Percentiles rank a stretch among this genome's conserved stretches.
Conservation (phyloP, 1,140 invertebrate genomes). For the Nephotettix cincticeps region DNA sequence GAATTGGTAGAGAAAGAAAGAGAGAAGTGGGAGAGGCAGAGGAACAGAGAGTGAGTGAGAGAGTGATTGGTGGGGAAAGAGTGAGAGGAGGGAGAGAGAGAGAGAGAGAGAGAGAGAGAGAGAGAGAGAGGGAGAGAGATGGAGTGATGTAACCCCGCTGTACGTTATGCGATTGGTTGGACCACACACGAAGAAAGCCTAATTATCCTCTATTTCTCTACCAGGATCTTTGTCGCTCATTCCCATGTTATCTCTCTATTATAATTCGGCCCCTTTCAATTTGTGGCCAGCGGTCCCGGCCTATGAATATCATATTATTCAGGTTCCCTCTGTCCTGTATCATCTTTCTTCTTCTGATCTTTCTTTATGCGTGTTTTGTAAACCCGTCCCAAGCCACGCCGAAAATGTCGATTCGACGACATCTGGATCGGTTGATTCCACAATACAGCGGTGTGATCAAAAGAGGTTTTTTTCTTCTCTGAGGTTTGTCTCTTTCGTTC, state of each 20-base stretch:
- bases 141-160: not conserved
- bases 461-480: no score
- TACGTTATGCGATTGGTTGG: slow-evolving; percentile 11
- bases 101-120: not conserved
- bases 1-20: no score
- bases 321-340: not conserved
- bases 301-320: no score
- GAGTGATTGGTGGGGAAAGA: not conserved
- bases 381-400: not conserved
- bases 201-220: slow-evolving; percentile 3
- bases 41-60: no score
- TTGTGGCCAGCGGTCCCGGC: not conserved
- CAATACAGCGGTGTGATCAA: no score
- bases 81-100: slow-evolving; percentile 4
- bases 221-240: not conserved
- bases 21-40: no score
- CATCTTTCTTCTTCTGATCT: not conserved
- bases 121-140: no score
- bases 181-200: slow-evolving; percentile 9
- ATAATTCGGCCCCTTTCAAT: slow-evolving; percentile 8
- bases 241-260: not conserved
- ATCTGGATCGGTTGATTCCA: not conserved
- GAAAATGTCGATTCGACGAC: not conserved
- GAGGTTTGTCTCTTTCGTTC: no score
- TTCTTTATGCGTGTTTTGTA: not conserved